Evolutionary conservation across 1,140 invertebrate species (phyloP).

Genomic region (Cydia amplana): DNA sequence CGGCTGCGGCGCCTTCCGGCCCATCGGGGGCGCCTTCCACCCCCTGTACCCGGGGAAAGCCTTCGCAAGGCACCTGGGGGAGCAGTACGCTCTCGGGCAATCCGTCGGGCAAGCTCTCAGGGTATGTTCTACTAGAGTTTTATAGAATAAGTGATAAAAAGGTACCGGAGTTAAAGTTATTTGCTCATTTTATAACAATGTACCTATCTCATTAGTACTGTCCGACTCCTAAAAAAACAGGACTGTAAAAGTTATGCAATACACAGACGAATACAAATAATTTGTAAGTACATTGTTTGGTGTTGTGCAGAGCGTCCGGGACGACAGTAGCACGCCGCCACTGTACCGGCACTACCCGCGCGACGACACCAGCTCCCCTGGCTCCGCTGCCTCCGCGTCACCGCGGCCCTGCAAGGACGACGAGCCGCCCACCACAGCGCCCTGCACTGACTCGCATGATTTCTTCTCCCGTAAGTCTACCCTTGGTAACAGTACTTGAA

Average conservation of each 20-base stretch:
- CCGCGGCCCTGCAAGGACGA: constrained; percentile 74
- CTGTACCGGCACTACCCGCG: constrained; percentile 70
- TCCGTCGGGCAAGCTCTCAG: constrained; percentile 73
- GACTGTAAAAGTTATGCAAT: no score
- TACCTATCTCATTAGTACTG: no score
- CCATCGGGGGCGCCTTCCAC: constrained; percentile 76
- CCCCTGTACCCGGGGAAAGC: constrained; percentile 76
- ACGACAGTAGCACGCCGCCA: constrained; percentile 67
- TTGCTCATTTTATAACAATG: no score
- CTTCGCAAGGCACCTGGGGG: constrained; percentile 76
- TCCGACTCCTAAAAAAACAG: no score
- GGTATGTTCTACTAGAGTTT: constrained; percentile 44
- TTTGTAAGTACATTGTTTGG: no score
- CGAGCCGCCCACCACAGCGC: constrained; percentile 48
- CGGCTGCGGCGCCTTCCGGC: constrained; percentile 76
- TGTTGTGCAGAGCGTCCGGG: constrained; percentile 57
- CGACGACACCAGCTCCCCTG: constrained; percentile 75
- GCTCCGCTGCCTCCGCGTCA: constrained; percentile 74
- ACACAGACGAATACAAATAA: no score
- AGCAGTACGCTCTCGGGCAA: constrained; percentile 76
- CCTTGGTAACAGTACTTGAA: not conserved
- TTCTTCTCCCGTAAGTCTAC: constrained; percentile 63
- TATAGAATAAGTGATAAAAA: constrained; percentile 9
- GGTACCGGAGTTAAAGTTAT: not conserved
- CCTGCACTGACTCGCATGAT: constrained; percentile 71